A percentile compares a stretch with the other conserved stretches of the same genome.
These are phyloP conservation scores for Latrodectus hesperus DNA, from an alignment of 2,888 invertebrate genomes.

Conservation along the genomic window DNA sequence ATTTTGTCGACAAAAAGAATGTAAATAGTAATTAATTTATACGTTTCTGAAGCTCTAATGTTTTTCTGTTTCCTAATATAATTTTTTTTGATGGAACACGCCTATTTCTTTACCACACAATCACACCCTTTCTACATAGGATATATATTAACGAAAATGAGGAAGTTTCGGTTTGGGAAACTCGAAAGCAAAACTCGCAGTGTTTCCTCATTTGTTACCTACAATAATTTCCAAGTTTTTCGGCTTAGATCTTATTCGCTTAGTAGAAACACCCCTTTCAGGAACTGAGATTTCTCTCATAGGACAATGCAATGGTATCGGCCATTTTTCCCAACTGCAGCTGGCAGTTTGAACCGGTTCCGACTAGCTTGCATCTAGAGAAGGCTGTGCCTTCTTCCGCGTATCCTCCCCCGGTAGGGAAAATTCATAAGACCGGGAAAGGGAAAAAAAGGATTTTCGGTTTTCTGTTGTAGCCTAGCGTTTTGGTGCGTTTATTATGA, in stretches of 20 bases:
- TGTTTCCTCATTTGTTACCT: constrained; percentile 37
- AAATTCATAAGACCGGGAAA: constrained; percentile 40
- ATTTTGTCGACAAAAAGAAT: no score
- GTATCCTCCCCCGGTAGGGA: constrained; percentile 43
- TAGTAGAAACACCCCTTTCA: constrained; percentile 31
- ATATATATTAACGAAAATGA: neutral
- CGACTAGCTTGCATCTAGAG: constrained; percentile 57
- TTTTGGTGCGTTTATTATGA: constrained; percentile 68
- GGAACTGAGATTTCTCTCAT: constrained; percentile 28
- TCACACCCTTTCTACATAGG: no score
- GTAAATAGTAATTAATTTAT: no score
- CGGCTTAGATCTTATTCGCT: neutral
- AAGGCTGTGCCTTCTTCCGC: constrained; percentile 31
- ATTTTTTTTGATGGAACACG: no score
- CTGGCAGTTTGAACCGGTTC: constrained; percentile 65
- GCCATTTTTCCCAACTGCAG: constrained; percentile 50
- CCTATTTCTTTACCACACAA: no score
- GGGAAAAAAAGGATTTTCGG: constrained; percentile 61
- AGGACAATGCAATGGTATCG: constrained; percentile 32
- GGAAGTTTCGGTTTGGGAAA: constrained; percentile 54
- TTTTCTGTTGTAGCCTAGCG: constrained; percentile 66
- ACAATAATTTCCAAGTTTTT: neutral
- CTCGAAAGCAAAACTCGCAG: constrained; percentile 15
- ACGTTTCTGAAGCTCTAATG: no score
- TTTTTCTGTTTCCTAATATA: no score